Evolutionary conservation across 2,888 invertebrate species (phyloP).

Genomic region (Chrysolina oricalcia): DNA sequence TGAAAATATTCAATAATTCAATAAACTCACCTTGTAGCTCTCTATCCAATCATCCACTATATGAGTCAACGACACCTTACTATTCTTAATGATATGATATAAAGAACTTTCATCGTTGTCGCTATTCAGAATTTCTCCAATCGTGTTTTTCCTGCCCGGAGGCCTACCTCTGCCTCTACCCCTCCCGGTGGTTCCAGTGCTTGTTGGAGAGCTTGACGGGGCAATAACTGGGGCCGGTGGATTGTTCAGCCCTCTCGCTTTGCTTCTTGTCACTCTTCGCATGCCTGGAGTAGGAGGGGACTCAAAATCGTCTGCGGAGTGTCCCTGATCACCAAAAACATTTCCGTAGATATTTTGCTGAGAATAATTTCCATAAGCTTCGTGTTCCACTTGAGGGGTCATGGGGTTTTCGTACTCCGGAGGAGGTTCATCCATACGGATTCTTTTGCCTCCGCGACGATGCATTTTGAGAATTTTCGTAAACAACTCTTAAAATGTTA

Average conservation of each 20-base stretch:
- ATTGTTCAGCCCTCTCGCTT: conserved; percentile 64
- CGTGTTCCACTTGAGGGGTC: conserved; percentile 74
- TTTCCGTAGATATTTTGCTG: conserved; percentile 64
- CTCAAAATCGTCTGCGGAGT: conserved; percentile 69
- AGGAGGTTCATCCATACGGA: conserved; percentile 93
- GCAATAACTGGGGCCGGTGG: conserved; percentile 61
- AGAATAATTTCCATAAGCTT: conserved; percentile 71
- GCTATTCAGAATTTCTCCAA: conserved; percentile 64
- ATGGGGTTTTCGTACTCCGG: conserved; percentile 88
- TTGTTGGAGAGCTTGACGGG: conserved; percentile 70
- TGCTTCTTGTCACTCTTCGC: conserved; percentile 79
- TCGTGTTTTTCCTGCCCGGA: conserved; percentile 74
- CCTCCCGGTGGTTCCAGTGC: conserved; percentile 65
- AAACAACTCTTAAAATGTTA: background rate
- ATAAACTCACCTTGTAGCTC: conserved; percentile 84
- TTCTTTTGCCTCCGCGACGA: conserved; percentile 89
- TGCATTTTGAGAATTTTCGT: conserved; percentile 76
- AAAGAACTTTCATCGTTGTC: conserved; percentile 89
- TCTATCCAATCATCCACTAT: conserved; percentile 99
- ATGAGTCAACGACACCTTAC: conserved; percentile 86
- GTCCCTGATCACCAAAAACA: conserved; percentile 65
- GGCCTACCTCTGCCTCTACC: conserved; percentile 73
- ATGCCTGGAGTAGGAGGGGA: conserved; percentile 77
- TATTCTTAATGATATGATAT: conserved; percentile 88
- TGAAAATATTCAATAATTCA: too few relatives aligned